These are phyloP conservation scores for Emmelina monodactyla DNA, from an alignment of 2,888 invertebrate genomes.

Conservation along the genomic window DNA sequence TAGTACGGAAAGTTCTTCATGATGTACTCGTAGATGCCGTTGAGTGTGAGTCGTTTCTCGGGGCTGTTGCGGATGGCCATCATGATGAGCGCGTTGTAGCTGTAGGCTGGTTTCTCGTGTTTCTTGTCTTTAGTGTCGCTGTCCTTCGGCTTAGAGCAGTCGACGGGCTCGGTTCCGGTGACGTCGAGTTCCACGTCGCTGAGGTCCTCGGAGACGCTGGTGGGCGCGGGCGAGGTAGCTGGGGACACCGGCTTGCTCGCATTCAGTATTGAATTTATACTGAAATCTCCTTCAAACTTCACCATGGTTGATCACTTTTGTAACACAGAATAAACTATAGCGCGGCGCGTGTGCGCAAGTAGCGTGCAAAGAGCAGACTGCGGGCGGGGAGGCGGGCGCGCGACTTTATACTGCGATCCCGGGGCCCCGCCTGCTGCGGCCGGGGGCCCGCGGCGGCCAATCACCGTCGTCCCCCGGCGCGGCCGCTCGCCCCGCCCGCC, in stretches of 20 bases:
- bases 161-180: slow-evolving; percentile 78
- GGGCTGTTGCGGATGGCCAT: slow-evolving; percentile 97
- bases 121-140: slow-evolving; percentile 63
- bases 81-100: slow-evolving; percentile 99
- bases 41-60: slow-evolving; percentile 91
- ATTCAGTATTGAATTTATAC: slow-evolving; percentile 78
- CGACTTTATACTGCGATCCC: slow-evolving; percentile 34
- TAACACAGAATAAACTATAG: slow-evolving; percentile 22
- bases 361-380: slow-evolving; percentile 48
- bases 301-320: slow-evolving; percentile 49
- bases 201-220: slow-evolving; percentile 46
- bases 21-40: slow-evolving; percentile 98
- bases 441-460: slow-evolving; percentile 15
- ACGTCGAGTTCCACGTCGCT: slow-evolving; percentile 79
- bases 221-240: slow-evolving; percentile 41
- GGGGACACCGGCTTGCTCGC: slow-evolving; percentile 48
- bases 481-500: neutral
- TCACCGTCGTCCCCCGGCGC: neutral
- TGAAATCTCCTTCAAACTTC: slow-evolving; percentile 76
- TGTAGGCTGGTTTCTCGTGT: slow-evolving; percentile 95
- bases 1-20: slow-evolving; percentile 99
- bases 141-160: slow-evolving; percentile 68
- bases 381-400: slow-evolving; percentile 49
- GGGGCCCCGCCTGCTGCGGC: slow-evolving; percentile 34
- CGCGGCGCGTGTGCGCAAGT: slow-evolving; percentile 36